Evolutionary conservation across 2,888 invertebrate genomes (phyloP).

Genomic region (Byasa hedistus): DNA sequence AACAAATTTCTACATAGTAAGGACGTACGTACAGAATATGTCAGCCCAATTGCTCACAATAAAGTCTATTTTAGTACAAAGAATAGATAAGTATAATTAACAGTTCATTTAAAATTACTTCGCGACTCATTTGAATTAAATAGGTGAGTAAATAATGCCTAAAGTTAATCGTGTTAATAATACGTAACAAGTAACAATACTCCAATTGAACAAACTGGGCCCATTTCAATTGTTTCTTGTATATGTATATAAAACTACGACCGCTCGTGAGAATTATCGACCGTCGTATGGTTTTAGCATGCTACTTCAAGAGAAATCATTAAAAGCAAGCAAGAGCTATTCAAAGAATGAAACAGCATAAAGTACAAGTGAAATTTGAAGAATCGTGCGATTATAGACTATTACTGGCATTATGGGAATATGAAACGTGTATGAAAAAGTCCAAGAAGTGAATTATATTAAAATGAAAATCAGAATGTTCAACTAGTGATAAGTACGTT

Average conservation of each 20-base stretch:
- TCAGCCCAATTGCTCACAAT: background rate
- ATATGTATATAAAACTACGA: conserved; percentile 4
- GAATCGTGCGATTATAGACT: background rate
- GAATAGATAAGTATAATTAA: too few species aligned
- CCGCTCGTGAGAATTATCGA: conserved; percentile 14
- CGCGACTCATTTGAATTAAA: background rate
- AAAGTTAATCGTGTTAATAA: conserved; percentile 8
- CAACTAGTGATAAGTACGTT: too few species aligned
- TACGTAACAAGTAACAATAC: conserved; percentile 12
- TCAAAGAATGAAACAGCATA: background rate
- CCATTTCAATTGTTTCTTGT: conserved; percentile 22
- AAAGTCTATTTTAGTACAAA: too few species aligned
- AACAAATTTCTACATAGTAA: too few species aligned
- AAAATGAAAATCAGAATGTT: too few species aligned
- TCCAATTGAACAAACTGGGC: conserved; percentile 21
- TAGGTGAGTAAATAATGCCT: background rate
- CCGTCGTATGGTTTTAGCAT: conserved; percentile 13
- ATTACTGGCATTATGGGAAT: background rate
- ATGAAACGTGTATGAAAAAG: background rate
- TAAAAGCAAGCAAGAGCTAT: background rate
- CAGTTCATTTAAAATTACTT: too few species aligned
- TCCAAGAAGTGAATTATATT: background rate
- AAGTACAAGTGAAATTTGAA: background rate
- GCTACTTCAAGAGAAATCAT: conserved; percentile 12
- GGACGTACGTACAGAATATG: background rate